phyloP scores from a whole-genome alignment of 2,888 invertebrate genomes.

The Marasmarcha lunaedactyla region DNA sequence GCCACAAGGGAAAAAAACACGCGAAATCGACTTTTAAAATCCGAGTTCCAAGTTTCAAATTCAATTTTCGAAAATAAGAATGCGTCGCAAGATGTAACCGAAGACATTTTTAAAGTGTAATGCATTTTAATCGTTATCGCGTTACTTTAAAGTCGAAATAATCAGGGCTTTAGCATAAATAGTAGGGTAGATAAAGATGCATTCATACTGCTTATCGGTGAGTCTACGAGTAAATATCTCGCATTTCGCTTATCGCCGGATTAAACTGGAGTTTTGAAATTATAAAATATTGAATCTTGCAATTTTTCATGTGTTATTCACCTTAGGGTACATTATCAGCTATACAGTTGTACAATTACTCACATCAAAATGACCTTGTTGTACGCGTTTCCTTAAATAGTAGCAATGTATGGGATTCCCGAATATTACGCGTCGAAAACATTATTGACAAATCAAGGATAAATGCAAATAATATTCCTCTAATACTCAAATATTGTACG shows the following conservation, averaged over 20 bases:
- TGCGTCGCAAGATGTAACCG: slow-evolving; percentile 62
- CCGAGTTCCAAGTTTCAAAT: background rate
- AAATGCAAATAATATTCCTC: too few species aligned
- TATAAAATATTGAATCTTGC: slow-evolving; percentile 28
- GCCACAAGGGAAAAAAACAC: slow-evolving; percentile 19
- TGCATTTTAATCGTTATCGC: slow-evolving; percentile 19
- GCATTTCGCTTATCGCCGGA: slow-evolving; percentile 49
- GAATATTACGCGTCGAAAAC: too few species aligned
- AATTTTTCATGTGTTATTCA: background rate
- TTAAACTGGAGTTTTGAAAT: slow-evolving; percentile 50
- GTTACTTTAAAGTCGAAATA: slow-evolving; percentile 13
- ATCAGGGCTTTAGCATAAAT: background rate
- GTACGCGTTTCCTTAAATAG: background rate
- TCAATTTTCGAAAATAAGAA: slow-evolving; percentile 54
- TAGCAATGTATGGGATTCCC: background rate
- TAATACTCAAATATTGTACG: too few species aligned
- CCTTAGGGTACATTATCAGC: slow-evolving; percentile 15
- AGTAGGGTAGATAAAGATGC: slow-evolving; percentile 44
- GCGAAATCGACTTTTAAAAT: slow-evolving; percentile 7
- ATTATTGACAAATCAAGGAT: too few species aligned
- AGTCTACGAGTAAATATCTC: slow-evolving; percentile 59
- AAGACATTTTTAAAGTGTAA: slow-evolving; percentile 38
- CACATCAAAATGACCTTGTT: background rate
- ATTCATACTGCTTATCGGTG: slow-evolving; percentile 57
- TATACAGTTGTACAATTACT: slow-evolving; percentile 9